Conservation (phyloP, 2,797 vertebrate species). For the Synanceia verrucosa region DNA sequence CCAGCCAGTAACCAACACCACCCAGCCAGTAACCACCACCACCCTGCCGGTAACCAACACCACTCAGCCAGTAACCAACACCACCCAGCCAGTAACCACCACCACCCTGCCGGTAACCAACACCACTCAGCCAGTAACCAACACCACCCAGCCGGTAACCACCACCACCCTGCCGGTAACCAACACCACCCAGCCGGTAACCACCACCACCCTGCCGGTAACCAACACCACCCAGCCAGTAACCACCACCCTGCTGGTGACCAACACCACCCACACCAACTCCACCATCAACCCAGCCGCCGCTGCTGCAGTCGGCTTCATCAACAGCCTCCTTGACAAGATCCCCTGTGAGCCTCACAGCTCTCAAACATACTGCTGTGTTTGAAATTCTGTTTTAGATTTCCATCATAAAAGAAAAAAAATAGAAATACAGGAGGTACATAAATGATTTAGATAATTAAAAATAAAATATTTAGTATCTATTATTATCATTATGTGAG, state of each 20-base stretch:
- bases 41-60: not conserved
- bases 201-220: not conserved
- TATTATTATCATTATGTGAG: too few relatives aligned
- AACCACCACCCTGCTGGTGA: not conserved
- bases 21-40: slow-evolving; percentile 44
- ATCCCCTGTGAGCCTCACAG: slow-evolving; percentile 78
- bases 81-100: slow-evolving; percentile 34
- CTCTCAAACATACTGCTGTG: too few relatives aligned
- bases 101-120: not conserved
- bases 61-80: not conserved
- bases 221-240: not conserved
- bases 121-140: not conserved
- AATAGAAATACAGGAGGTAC: not conserved
- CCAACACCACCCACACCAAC: slow-evolving; percentile 23
- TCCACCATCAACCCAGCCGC: slow-evolving; percentile 6
- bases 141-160: not conserved
- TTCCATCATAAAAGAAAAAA: too few relatives aligned
- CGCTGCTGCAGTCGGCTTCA: slow-evolving; percentile 36
- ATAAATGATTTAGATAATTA: too few relatives aligned
- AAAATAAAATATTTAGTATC: too few relatives aligned
- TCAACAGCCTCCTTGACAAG: slow-evolving; percentile 70
- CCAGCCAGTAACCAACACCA: not conserved
- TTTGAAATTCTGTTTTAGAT: too few relatives aligned
- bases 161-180: slow-evolving; percentile 55
- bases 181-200: not conserved